phyloP scores from a whole-genome alignment of 2,888 invertebrate genomes.

The Tuta absoluta region DNA sequence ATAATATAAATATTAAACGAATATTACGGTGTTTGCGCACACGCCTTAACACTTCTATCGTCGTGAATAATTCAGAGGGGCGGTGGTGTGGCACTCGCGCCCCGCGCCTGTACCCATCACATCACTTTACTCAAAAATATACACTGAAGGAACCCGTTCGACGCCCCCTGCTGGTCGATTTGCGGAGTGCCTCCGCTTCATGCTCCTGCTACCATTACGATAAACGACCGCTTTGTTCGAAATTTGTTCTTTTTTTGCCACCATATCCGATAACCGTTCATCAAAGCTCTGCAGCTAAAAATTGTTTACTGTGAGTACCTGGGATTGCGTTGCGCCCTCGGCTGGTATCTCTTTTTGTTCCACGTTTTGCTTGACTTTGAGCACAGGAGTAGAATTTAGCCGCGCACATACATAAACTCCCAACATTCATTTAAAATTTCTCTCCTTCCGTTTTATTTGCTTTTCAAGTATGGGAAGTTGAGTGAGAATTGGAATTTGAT shows the following conservation, averaged over 20 bases:
- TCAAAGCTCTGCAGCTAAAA: slow-evolving; percentile 11
- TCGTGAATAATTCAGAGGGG: slow-evolving; percentile 70
- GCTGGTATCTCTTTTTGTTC: neutral
- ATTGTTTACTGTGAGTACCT: slow-evolving; percentile 2
- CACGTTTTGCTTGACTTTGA: slow-evolving; percentile 22
- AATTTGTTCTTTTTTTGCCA: slow-evolving; percentile 12
- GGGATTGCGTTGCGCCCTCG: slow-evolving; percentile 6
- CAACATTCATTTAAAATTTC: slow-evolving; percentile 29
- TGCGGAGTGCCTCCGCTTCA: slow-evolving; percentile 2
- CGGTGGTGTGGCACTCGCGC: slow-evolving; percentile 44
- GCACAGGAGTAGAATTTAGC: slow-evolving; percentile 32
- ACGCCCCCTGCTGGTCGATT: slow-evolving; percentile 12
- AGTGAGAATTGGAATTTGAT: slow-evolving; percentile 15
- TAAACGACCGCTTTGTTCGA: slow-evolving; percentile 17
- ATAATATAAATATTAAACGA: slow-evolving; percentile 73
- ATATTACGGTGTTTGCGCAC: slow-evolving; percentile 68
- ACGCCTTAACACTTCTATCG: slow-evolving; percentile 64
- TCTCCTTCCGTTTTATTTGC: slow-evolving; percentile 21
- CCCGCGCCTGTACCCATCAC: slow-evolving; percentile 36
- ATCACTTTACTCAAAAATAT: slow-evolving; percentile 32
- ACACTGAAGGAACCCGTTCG: slow-evolving; percentile 9
- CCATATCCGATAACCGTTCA: slow-evolving; percentile 12
- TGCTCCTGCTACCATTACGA: slow-evolving; percentile 15
- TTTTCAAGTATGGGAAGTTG: slow-evolving; percentile 23
- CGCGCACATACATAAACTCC: slow-evolving; percentile 23